Base-by-base conservation (phyloP, 37 sponge, comb jelly and placozoan species). In the Dysidea cf. avara region DNA sequence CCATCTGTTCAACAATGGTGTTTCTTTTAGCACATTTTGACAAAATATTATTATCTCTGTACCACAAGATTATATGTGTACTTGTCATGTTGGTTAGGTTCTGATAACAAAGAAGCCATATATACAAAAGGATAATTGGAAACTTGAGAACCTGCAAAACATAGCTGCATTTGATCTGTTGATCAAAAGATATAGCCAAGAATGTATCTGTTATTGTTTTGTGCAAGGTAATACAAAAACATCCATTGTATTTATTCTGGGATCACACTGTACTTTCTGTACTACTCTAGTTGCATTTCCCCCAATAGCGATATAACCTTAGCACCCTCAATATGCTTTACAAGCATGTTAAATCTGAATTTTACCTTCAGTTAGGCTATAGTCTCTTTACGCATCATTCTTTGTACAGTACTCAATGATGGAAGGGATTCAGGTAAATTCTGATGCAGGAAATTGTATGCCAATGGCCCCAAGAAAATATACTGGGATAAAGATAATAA, bases 101-200 rank as follows among this genome's bases (percentile, higher is more conserved):
- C 7, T 4, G n/a, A 3, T 1, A 75, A 53, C 18, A 64, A 64
- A 33, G 61, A 64, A 43, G 64, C 76, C 76, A 75, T 61, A 37
- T 75, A 75, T 24, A 61, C 57, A 53, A 62, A 75, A 4, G 76
- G 33, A 40, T 75, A 61, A 24, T 75, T 75, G 43, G 76, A 48
- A 28, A 75, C 25, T 18, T 2, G 9, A 6, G 33, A 14, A 60
- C 21, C 33, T 29, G 20, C 9, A 54, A 74, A 74, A 17, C 1
- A 2, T 11, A 61, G 24, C 61, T 61, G n/a, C 22, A 62, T 75
- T n/a, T n/a, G n/a, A n/a, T n/a, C n/a, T n/a, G n/a, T 14, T 63
- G 30, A 18, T 36, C 53, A 37, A 75, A 75, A 34, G 76, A 75
- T 16, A 34, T 24, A 16, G 60, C 74, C 9, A 4, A 16, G 36